Percentiles rank a stretch among this genome's conserved stretches.
Evolutionary conservation across 1,140 invertebrate genomes (phyloP).

Genomic region (Littorina saxatilis): DNA sequence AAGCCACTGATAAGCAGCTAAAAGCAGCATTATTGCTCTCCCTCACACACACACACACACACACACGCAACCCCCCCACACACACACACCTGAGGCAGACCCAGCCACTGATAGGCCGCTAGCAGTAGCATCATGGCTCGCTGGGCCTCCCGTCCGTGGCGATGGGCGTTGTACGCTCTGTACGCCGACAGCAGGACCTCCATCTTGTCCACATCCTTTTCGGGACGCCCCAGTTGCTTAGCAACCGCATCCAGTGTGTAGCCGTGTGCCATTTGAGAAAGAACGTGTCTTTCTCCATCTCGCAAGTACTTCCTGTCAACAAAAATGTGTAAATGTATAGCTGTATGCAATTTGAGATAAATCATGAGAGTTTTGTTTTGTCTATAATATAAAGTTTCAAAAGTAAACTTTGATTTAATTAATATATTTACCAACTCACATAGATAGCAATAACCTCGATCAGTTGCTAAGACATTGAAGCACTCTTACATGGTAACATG

Average conservation of each 20-base stretch:
- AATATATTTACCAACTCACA: too few relatives aligned
- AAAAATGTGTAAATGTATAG: too few relatives aligned
- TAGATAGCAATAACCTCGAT: too few relatives aligned
- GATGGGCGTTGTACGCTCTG: slow-evolving; percentile 43
- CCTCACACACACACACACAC: background rate
- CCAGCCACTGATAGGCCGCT: slow-evolving; percentile 23
- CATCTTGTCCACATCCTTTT: slow-evolving; percentile 42
- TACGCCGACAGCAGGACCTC: slow-evolving; percentile 55
- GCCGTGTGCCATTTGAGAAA: slow-evolving; percentile 84
- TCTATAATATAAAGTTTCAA: too few relatives aligned
- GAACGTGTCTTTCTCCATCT: slow-evolving; percentile 86
- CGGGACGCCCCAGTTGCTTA: slow-evolving; percentile 39
- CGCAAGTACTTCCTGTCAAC: slow-evolving; percentile 84
- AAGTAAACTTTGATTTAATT: too few relatives aligned
- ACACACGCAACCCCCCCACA: background rate
- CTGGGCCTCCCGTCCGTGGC: background rate
- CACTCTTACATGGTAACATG: too few relatives aligned
- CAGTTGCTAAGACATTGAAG: too few relatives aligned
- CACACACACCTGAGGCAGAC: slow-evolving; percentile 16
- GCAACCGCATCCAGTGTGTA: slow-evolving; percentile 59
- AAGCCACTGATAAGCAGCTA: slow-evolving; percentile 18
- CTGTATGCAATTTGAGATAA: too few relatives aligned
- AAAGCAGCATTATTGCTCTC: background rate
- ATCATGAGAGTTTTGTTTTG: too few relatives aligned
- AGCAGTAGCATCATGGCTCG: slow-evolving; percentile 18